phyloP scores from a whole-genome alignment of 1,140 invertebrate genomes.

The Cepaea nemoralis region DNA sequence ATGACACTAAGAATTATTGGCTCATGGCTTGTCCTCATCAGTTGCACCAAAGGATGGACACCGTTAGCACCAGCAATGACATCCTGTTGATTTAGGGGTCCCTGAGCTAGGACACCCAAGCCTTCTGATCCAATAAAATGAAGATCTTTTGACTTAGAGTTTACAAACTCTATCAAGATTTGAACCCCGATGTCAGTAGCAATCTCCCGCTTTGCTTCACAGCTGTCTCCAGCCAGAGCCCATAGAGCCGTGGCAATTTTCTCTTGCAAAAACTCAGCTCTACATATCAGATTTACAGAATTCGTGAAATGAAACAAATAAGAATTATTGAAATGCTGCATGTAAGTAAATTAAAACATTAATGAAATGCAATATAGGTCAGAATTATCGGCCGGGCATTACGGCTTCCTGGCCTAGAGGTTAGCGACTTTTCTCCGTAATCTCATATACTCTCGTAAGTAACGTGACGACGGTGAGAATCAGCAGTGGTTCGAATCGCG shows the following conservation, averaged over 20 bases:
- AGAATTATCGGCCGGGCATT: no score
- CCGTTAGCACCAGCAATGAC: conserved; percentile 67
- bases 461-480: no score
- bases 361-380: no score
- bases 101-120: conserved; percentile 66
- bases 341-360: no score
- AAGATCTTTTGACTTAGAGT: conserved; percentile 65
- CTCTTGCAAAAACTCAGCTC: conserved; percentile 60
- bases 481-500: no score
- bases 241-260: conserved; percentile 69
- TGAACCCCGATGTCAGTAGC: conserved; percentile 67
- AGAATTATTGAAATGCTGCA: no score
- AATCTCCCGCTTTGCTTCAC: conserved; percentile 65
- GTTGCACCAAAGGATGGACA: conserved; percentile 63
- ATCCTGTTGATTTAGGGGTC: conserved; percentile 63
- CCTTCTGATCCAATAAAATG: conserved; percentile 70
- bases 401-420: no score
- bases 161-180: conserved; percentile 68
- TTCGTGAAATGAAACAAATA: no score
- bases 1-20: conserved; percentile 69
- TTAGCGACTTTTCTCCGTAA: no score
- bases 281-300: conserved; percentile 2
- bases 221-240: conserved; percentile 67
- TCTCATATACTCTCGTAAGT: no score
- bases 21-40: conserved; percentile 64